phyloP scores from a whole-genome alignment of 1,140 invertebrate species.

The Rhopalosiphum padi region DNA sequence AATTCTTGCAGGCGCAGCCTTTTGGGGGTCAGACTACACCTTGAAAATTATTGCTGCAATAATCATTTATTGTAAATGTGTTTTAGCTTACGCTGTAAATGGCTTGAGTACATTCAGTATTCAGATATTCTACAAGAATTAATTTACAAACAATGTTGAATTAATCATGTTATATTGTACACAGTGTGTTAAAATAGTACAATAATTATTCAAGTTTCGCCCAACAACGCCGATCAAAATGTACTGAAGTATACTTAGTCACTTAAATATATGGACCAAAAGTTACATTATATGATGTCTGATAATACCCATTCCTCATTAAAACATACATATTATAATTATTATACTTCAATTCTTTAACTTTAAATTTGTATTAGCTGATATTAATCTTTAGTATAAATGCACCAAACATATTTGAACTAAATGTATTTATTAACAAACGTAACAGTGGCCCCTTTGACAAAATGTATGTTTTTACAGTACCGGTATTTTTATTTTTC shows the following conservation, averaged over 20 bases:
- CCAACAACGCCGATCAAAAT: neutral
- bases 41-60: neutral
- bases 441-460: neutral
- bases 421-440: neutral
- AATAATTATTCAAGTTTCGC: neutral
- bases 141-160: neutral
- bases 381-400: neutral
- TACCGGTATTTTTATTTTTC: no score
- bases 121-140: neutral
- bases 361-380: neutral
- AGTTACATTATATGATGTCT: neutral
- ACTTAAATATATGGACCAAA: neutral
- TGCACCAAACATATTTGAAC: neutral
- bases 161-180: neutral
- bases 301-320: neutral
- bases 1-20: neutral
- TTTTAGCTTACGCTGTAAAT: neutral
- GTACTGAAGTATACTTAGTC: neutral
- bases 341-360: neutral
- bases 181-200: neutral
- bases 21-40: neutral
- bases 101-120: neutral
- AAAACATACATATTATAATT: constrained; percentile 11
- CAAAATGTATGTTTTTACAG: neutral
- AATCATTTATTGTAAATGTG: neutral